These are phyloP conservation scores for Fukomys damarensis DNA, from an alignment of 2,113 vertebrate species.

Conservation along the genomic window DNA sequence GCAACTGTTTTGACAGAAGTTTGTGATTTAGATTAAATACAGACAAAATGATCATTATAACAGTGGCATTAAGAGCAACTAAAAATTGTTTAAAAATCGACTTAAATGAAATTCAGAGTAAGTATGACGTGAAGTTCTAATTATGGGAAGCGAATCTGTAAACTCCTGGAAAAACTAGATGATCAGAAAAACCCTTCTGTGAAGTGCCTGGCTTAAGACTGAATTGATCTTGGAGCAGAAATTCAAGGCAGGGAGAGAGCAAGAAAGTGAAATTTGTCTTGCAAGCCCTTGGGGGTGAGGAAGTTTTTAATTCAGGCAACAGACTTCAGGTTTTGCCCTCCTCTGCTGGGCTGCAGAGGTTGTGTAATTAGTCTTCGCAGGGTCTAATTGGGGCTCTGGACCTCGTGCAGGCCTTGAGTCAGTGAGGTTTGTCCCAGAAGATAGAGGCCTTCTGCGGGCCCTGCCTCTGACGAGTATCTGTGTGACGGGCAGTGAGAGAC, in stretches of 20 bases:
- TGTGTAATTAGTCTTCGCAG: constrained; percentile 58
- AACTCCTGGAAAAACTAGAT: not conserved
- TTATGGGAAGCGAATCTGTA: not conserved
- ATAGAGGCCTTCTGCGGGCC: constrained; percentile 38
- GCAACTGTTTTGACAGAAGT: constrained; percentile 31
- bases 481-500: constrained; percentile 45
- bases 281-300: constrained; percentile 30
- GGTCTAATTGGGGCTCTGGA: constrained; percentile 64
- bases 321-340: constrained; percentile 2
- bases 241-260: not conserved
- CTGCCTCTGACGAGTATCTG: constrained; percentile 64
- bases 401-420: constrained; percentile 29
- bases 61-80: not conserved
- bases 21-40: constrained; percentile 32
- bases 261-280: not conserved
- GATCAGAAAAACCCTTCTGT: not conserved
- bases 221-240: not conserved
- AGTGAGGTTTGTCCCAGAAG: constrained; percentile 44
- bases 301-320: constrained; percentile 55
- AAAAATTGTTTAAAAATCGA: constrained; percentile 6
- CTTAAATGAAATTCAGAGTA: constrained; percentile 7
- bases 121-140: not conserved
- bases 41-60: not conserved
- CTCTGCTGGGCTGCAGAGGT: not conserved
- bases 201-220: not conserved